Evolutionary conservation across 1,140 invertebrate species (phyloP), one percentile per base, ranked within the genome.

Genomic region (Drosophila micromelanica): DNA sequence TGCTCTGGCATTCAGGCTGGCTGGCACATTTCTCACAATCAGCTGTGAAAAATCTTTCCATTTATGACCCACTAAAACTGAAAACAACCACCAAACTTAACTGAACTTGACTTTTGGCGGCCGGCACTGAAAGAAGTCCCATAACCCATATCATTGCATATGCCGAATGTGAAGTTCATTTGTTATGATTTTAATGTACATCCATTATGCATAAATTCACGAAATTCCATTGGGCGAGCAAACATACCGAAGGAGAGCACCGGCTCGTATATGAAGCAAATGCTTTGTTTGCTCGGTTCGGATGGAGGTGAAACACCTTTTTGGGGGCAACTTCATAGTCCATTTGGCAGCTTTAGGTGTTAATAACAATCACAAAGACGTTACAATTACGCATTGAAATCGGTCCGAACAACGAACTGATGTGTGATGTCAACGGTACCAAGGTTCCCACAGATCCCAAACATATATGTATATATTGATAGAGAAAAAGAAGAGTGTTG

Each of bases 201-300:
- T 67, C 64, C 79, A 90, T 90, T 90, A 90, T 90, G 86, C 87
- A 90, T 86, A 90, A 90, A 90, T 90, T 90, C 87, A 90, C 81
- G 73, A 90, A 89, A 85, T 85, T 74, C 82, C 84, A 60, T 32
- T 35, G 8, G 7, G 56, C 17, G 17, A 6, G 12, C 13, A 11
- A 13, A 5, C 7, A 27, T 32, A 37, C 15, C 11, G 38, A 55
- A 40, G 37, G 52, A 55, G 35, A 51, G 30, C 76, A 15, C 30
- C 46, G 52, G 57, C 62, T 45, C 15, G 32, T n/a, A 63, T 68
- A 76, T 82, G 45, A 82, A 78, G 64, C 79, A 59, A 82, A 78
- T 78, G 79, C 84, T 84, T 89, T 89, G 84, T 87, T 80, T 73
- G 38, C 64, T 49, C 57, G 62, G 75, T 42, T 51, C 67, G 42